A percentile compares a stretch with the other conserved stretches of the same genome.
phyloP scores from a whole-genome alignment of 2,797 vertebrate species.

The Tapirus indicus region DNA sequence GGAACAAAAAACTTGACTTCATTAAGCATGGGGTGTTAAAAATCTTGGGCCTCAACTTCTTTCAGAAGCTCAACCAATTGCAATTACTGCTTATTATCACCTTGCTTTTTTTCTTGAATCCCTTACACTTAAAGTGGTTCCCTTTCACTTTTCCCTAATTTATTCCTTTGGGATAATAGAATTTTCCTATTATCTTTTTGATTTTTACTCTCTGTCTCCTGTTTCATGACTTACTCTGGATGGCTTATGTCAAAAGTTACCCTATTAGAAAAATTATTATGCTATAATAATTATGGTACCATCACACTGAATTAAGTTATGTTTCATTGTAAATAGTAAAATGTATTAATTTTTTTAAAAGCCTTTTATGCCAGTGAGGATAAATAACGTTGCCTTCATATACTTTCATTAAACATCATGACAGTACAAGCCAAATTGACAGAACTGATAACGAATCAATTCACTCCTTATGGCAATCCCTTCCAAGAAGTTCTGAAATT shows the following conservation, averaged over 20 bases:
- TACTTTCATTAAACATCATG: slow-evolving; percentile 61
- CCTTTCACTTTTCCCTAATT: slow-evolving; percentile 63
- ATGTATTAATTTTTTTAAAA: slow-evolving; percentile 80
- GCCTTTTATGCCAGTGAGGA: slow-evolving; percentile 70
- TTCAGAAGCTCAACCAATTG: neutral
- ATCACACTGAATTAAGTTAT: slow-evolving; percentile 77
- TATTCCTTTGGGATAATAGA: slow-evolving; percentile 39
- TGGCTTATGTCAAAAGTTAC: slow-evolving; percentile 51
- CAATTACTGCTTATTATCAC: neutral
- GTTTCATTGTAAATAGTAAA: slow-evolving; percentile 80
- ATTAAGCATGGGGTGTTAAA: neutral
- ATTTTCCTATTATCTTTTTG: slow-evolving; percentile 54
- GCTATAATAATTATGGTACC: slow-evolving; percentile 70
- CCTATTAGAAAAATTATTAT: slow-evolving; percentile 73
- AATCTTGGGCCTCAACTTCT: neutral
- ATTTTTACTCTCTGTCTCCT: slow-evolving; percentile 63
- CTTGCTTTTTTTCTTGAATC: slow-evolving; percentile 32
- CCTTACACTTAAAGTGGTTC: slow-evolving; percentile 21
- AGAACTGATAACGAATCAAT: slow-evolving; percentile 61
- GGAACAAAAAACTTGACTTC: neutral
- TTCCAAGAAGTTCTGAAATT: neutral
- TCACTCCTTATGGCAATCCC: neutral
- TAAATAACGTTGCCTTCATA: slow-evolving; percentile 68
- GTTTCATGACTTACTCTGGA: slow-evolving; percentile 56
- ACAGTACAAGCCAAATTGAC: neutral